Conservation (phyloP, 2,797 vertebrate species). For the Rhabdophis nuchalis region DNA sequence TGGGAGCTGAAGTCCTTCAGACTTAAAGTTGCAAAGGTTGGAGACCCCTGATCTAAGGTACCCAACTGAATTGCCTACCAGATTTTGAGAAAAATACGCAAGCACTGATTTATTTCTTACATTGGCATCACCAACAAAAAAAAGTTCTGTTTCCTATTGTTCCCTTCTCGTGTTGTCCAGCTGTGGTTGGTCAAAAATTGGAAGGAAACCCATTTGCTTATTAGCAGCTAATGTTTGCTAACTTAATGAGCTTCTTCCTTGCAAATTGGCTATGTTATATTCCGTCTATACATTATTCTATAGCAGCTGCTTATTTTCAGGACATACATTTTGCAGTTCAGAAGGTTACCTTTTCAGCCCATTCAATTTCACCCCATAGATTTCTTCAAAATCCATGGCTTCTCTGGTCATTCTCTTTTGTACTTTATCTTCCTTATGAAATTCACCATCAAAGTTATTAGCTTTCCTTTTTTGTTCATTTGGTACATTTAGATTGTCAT, state of each 20-base stretch:
- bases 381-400: background rate
- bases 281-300: background rate
- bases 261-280: background rate
- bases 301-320: background rate
- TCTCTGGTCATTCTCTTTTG: background rate
- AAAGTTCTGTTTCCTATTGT: background rate
- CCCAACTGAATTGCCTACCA: no score
- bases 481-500: background rate
- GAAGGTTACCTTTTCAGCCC: background rate
- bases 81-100: background rate
- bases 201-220: background rate
- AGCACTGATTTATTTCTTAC: background rate
- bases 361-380: background rate
- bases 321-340: background rate
- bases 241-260: background rate
- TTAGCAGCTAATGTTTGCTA: background rate
- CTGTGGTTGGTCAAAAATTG: background rate
- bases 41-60: no score
- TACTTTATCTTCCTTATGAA: background rate
- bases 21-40: no score
- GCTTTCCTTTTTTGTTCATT: background rate
- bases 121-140: background rate
- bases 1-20: no score
- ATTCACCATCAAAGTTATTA: background rate
- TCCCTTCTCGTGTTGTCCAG: background rate